phyloP scores from a whole-genome alignment of 1,140 invertebrate species.

The Aphis gossypii region DNA sequence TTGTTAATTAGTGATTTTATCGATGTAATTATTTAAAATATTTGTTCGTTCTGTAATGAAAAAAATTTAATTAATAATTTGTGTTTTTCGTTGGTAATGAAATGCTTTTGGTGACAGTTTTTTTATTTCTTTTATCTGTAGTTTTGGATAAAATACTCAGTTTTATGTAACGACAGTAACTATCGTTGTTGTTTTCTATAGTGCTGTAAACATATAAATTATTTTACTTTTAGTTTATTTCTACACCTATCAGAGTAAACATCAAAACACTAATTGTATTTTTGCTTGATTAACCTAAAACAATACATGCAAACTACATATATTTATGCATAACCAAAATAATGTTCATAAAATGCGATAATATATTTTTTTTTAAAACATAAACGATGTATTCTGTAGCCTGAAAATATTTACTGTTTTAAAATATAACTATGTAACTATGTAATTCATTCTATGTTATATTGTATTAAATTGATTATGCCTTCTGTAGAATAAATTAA shows the following conservation, averaged over 20 bases:
- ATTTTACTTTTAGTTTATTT: background rate
- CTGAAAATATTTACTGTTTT: background rate
- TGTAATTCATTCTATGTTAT: background rate
- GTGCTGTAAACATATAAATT: background rate
- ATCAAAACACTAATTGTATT: background rate
- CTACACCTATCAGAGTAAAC: background rate
- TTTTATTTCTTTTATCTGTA: background rate
- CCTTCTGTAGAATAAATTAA: background rate
- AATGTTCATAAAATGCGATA: background rate
- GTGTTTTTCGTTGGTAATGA: background rate
- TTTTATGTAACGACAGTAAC: background rate
- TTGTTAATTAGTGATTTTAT: background rate
- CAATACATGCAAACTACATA: background rate
- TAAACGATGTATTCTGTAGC: background rate
- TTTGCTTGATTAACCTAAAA: background rate
- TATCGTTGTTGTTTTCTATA: background rate
- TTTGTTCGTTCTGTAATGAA: background rate
- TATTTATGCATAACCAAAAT: background rate
- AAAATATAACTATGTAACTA: background rate
- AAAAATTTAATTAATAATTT: constrained; percentile 15
- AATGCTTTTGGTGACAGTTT: background rate
- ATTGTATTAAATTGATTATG: background rate
- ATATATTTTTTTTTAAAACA: background rate
- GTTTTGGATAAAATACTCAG: background rate
- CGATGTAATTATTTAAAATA: background rate